phyloP scores from a whole-genome alignment of 2,888 invertebrate genomes.

The Alitta virens region DNA sequence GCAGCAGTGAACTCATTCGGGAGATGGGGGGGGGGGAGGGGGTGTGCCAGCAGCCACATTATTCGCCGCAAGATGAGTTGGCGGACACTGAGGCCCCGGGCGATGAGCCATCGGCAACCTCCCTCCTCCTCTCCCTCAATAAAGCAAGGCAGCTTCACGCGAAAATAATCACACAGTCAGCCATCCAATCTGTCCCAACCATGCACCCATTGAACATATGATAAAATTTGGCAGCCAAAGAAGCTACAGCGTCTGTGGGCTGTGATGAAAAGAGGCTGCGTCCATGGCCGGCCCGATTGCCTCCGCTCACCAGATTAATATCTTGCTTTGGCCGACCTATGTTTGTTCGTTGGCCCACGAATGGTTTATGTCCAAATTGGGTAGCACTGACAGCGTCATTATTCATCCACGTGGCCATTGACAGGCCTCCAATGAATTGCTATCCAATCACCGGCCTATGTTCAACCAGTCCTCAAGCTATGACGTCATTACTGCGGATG shows the following conservation, averaged over 20 bases:
- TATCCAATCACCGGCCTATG: neutral
- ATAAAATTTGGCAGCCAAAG: neutral
- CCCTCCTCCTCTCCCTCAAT: too few species aligned
- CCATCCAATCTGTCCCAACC: neutral
- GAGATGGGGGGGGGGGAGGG: too few species aligned
- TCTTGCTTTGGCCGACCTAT: neutral
- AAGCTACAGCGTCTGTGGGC: too few species aligned
- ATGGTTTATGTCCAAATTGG: conserved; percentile 1
- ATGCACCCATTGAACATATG: neutral
- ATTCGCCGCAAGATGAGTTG: too few species aligned
- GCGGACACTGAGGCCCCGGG: too few species aligned
- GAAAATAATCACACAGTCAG: neutral
- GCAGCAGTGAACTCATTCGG: too few species aligned
- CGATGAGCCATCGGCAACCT: too few species aligned
- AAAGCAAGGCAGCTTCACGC: neutral
- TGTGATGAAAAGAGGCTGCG: too few species aligned
- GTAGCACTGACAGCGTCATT: conserved; percentile 13
- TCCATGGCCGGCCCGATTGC: neutral
- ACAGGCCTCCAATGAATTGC: neutral
- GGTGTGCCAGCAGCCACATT: too few species aligned
- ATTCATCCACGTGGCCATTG: conserved; percentile 10
- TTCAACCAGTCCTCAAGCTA: too few species aligned
- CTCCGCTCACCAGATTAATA: neutral
- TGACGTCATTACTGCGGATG: neutral
- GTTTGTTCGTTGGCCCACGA: neutral